A percentile compares a stretch with the other conserved stretches of the same genome.
phyloP scores from a whole-genome alignment of 2,888 invertebrate species.

The Crepidodera aurea region DNA sequence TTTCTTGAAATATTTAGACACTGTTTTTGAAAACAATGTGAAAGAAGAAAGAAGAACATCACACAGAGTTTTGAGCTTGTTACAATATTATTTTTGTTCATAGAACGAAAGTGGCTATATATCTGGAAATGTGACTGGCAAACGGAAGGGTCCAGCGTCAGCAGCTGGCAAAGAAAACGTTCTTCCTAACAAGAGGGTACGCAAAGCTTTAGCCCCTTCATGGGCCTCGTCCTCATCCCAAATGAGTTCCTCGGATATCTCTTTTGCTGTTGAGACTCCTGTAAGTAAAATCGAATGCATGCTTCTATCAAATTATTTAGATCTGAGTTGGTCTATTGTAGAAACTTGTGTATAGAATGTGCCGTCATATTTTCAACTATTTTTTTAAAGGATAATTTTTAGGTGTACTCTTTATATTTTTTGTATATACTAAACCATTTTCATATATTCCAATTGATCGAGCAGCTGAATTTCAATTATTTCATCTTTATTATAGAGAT shows the following conservation, averaged over 20 bases:
- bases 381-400: not conserved
- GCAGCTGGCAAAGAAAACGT: slow-evolving; percentile 73
- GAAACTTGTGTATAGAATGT: not conserved
- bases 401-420: too few relatives aligned
- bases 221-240: slow-evolving; percentile 68
- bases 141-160: slow-evolving; percentile 58
- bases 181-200: slow-evolving; percentile 75
- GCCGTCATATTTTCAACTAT: not conserved
- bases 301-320: slow-evolving; percentile 22
- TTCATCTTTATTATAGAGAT: too few relatives aligned
- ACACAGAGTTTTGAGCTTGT: slow-evolving; percentile 20
- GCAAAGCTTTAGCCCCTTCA: slow-evolving; percentile 81
- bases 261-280: slow-evolving; percentile 80
- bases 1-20: too few relatives aligned
- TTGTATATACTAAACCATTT: too few relatives aligned
- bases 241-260: slow-evolving; percentile 66
- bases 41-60: not conserved
- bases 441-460: too few relatives aligned
- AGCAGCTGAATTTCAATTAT: too few relatives aligned
- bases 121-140: slow-evolving; percentile 57
- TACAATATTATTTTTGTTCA: slow-evolving; percentile 52
- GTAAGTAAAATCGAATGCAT: slow-evolving; percentile 62
- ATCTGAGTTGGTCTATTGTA: not conserved
- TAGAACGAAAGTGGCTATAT: slow-evolving; percentile 68
- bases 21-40: too few relatives aligned